A percentile compares a stretch with the other conserved stretches of the same genome.
Conservation (phyloP, 2,888 invertebrate genomes). For the Meandrusa payeni region DNA sequence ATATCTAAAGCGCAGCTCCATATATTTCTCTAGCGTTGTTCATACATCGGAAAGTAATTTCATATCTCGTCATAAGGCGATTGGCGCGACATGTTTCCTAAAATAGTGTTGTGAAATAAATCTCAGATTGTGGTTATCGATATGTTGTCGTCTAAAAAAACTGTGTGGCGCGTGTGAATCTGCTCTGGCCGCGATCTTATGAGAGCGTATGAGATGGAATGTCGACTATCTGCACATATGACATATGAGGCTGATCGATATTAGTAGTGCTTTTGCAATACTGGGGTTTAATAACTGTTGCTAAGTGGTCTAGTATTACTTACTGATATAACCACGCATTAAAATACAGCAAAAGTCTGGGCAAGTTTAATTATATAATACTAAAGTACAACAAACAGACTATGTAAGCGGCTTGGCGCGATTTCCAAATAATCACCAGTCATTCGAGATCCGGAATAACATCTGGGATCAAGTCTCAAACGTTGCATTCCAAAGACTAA, state of each 20-base stretch:
- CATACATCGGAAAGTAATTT: slow-evolving; percentile 62
- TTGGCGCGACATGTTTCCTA: slow-evolving; percentile 70
- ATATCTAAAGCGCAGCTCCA: slow-evolving; percentile 37
- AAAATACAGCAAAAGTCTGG: too few relatives aligned
- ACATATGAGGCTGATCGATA: slow-evolving; percentile 47
- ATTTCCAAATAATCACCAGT: too few relatives aligned
- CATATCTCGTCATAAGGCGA: slow-evolving; percentile 69
- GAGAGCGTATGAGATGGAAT: slow-evolving; percentile 62
- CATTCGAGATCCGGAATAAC: too few relatives aligned
- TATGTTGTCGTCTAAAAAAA: slow-evolving; percentile 59
- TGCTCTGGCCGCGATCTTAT: slow-evolving; percentile 59
- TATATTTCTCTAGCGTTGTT: slow-evolving; percentile 53
- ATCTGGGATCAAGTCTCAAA: too few relatives aligned
- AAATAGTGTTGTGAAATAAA: slow-evolving; percentile 78
- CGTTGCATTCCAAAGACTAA: too few relatives aligned
- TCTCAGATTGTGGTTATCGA: slow-evolving; percentile 66
- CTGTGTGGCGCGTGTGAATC: slow-evolving; percentile 68
- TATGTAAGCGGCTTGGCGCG: too few relatives aligned
- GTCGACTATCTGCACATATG: slow-evolving; percentile 44
- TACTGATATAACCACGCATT: too few relatives aligned
- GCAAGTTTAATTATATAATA: neutral
- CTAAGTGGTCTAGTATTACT: too few relatives aligned
- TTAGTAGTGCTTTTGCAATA: slow-evolving; percentile 43
- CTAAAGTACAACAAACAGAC: too few relatives aligned
- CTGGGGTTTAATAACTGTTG: slow-evolving; percentile 27